Base-by-base conservation (phyloP, 2,113 vertebrate genomes). In the Halcyon senegalensis region DNA sequence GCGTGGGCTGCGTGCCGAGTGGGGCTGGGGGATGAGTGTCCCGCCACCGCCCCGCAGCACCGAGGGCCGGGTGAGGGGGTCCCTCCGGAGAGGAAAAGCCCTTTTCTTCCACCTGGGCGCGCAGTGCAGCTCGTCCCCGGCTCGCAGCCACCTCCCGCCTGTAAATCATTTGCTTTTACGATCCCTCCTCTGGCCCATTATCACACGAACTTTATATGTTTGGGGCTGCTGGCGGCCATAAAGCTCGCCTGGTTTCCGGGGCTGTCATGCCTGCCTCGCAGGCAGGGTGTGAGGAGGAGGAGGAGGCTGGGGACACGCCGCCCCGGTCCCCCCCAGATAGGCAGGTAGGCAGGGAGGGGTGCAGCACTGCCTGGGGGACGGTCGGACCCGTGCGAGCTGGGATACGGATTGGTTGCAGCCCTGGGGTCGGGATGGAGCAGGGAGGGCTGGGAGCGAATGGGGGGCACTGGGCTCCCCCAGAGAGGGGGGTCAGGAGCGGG, bases 141-240 rank as follows among this genome's bases (percentile, higher is more conserved):
- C 75, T 87, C 43, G 41, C 79, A 59, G 55, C 92, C 95, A 77
- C 95, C 93, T 87, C 87, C 90, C 41, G 78, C 86, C 86, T 95
- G 94, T 95, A 92, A 94, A 97, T 96, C 67, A 89, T 91, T 96
- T 91, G 83, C 86, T 94, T 94, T 96, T 93, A 95, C 64, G 43
- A 59, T 63, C 89, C 77, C 74, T 87, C 50, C 90, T 90, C 58
- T 44, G 94, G 91, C 53, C 77, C 76, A 31, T 95, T 88, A 89
- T 96, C 89, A 72, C 87, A 88, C 63, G 67, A 97, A 95, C 69
- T 87, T 82, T 82, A 88, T 48, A 50, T 89, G 90, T 93, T 93
- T 95, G 95, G 89, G 95, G 93, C 91, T 96, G 97, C 51, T 30
- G 69, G 83, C 14, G 28, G 79, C 95, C 89, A 95, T 86, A 96